Evolutionary conservation across 2,888 invertebrate genomes (phyloP).

Genomic region (Antheraea yamamai): DNA sequence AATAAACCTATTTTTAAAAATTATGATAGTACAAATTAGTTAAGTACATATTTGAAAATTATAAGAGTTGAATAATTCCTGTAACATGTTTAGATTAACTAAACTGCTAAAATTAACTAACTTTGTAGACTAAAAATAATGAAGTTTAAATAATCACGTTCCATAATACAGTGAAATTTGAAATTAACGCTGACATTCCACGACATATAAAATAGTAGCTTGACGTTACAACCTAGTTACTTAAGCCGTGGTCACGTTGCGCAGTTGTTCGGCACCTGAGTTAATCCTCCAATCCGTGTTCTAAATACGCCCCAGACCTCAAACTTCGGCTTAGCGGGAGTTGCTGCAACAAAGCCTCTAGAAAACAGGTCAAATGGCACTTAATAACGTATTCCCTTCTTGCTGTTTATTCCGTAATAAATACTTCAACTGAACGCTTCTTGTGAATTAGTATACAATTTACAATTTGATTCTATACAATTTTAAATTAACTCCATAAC

Average conservation of each 20-base stretch:
- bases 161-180: too few relatives aligned
- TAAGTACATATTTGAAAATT: too few relatives aligned
- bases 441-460: conserved; percentile 9
- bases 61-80: too few relatives aligned
- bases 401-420: conserved; percentile 35
- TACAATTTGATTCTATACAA: background rate
- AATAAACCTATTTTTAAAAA: too few relatives aligned
- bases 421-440: conserved; percentile 25
- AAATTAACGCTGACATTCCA: too few relatives aligned
- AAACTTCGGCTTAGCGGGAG: conserved; percentile 21
- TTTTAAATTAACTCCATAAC: background rate
- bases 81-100: too few relatives aligned
- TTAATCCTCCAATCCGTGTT: background rate
- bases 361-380: conserved; percentile 34
- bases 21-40: too few relatives aligned
- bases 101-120: too few relatives aligned
- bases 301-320: conserved; percentile 5
- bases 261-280: background rate
- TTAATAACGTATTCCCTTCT: conserved; percentile 39
- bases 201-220: background rate
- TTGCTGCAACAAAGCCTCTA: conserved; percentile 25
- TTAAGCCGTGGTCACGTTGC: background rate
- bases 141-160: too few relatives aligned
- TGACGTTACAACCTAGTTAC: background rate
- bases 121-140: too few relatives aligned